Percentiles rank a stretch among this genome's conserved stretches.
These are phyloP conservation scores for Drosophila stalkeri DNA, from an alignment of 2,888 invertebrate species.

Conservation along the genomic window DNA sequence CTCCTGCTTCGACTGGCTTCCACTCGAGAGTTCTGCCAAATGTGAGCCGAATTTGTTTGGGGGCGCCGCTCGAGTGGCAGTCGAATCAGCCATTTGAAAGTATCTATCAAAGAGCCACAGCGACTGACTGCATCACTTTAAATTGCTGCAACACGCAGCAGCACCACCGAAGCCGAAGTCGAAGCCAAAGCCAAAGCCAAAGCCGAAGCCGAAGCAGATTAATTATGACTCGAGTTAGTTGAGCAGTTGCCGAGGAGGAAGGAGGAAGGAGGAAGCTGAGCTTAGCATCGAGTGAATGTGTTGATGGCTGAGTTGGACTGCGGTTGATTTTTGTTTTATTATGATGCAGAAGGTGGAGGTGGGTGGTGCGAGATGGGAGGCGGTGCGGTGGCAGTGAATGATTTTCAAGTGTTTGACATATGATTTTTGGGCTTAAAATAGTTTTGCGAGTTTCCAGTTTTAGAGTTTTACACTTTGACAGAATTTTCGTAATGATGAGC, in stretches of 20 bases:
- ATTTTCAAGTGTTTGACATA: conserved; percentile 72
- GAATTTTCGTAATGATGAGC: conserved; percentile 78
- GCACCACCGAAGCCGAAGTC: conserved; percentile 27
- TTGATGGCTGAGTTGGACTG: conserved; percentile 58
- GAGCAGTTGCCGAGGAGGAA: conserved; percentile 43
- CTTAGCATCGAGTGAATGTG: conserved; percentile 62
- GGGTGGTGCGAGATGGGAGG: conserved; percentile 11
- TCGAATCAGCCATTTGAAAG: conserved; percentile 67
- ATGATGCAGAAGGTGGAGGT: conserved; percentile 5
- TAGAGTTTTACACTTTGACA: conserved; percentile 52
- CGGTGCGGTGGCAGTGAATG: neutral
- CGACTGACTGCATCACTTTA: conserved; percentile 67
- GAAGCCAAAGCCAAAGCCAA: no score
- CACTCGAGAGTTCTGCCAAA: conserved; percentile 21
- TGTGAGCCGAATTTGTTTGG: conserved; percentile 54
- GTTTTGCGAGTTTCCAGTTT: conserved; percentile 62
- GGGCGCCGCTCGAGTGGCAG: conserved; percentile 55
- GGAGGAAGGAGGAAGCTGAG: conserved; percentile 43
- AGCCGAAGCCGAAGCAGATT: conserved; percentile 67
- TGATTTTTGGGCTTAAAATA: conserved; percentile 71
- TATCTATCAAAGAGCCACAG: conserved; percentile 57
- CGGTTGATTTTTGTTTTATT: conserved; percentile 38
- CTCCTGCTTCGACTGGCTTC: neutral
- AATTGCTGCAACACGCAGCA: conserved; percentile 79
- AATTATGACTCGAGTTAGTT: conserved; percentile 65